phyloP scores from a whole-genome alignment of 2,113 vertebrate species.

The Podarcis muralis region DNA sequence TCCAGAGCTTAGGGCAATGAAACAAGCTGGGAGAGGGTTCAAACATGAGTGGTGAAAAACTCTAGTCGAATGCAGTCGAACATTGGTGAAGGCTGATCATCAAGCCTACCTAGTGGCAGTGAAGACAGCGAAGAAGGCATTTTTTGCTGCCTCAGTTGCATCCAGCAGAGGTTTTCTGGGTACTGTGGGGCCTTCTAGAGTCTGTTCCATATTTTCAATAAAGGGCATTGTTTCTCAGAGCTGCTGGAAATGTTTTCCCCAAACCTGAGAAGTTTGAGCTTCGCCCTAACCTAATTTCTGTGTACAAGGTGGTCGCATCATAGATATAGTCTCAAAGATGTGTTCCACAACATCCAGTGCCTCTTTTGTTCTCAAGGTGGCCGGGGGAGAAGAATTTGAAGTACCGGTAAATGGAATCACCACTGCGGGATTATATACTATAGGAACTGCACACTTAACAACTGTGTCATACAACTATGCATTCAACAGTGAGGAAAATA shows the following conservation, averaged over 20 bases:
- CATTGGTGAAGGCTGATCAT: no score
- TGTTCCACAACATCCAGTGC: not conserved
- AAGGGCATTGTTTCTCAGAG: not conserved
- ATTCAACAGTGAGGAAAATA: constrained; percentile 20
- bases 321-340: not conserved
- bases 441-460: constrained; percentile 5
- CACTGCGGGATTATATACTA: constrained; percentile 8
- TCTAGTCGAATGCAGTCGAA: no score
- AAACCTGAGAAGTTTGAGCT: not conserved
- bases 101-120: no score
- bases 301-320: not conserved
- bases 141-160: no score
- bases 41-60: no score
- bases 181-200: no score
- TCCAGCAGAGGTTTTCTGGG: no score
- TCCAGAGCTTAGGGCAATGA: no score
- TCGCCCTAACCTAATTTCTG: not conserved
- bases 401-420: constrained; percentile 32
- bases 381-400: not conserved
- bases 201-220: not conserved
- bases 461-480: constrained; percentile 21
- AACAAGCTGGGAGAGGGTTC: no score
- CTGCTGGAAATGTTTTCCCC: not conserved
- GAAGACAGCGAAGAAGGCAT: no score
- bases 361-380: not conserved